Percentiles rank a stretch among this genome's conserved stretches.
Evolutionary conservation across 2,888 invertebrate species (phyloP).

Genomic region (Entomobrya proxima): DNA sequence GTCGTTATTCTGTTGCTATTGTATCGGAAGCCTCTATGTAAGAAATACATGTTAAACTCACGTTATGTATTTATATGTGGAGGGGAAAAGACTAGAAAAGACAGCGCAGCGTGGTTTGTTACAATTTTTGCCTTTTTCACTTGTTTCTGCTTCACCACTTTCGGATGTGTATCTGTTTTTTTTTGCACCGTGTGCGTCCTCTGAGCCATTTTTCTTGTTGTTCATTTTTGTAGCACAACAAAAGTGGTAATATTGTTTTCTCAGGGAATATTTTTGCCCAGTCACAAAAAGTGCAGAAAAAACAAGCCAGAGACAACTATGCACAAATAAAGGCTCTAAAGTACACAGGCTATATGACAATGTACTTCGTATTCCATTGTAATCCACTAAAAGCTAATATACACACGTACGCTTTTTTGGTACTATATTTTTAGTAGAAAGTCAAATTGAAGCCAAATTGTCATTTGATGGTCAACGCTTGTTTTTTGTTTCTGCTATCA

Average conservation of each 20-base stretch:
- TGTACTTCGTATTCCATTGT: too few species aligned
- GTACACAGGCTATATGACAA: too few species aligned
- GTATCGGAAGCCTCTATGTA: conserved; percentile 4
- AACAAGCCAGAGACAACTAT: too few species aligned
- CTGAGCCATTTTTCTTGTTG: too few species aligned
- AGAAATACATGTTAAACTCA: background rate
- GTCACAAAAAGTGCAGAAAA: too few species aligned
- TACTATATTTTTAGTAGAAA: background rate
- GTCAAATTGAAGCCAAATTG: conserved; percentile 54
- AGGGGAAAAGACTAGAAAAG: background rate
- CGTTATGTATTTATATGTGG: background rate
- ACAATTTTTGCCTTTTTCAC: background rate
- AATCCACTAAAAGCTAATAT: too few species aligned
- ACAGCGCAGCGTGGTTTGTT: background rate
- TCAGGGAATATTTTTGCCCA: too few species aligned
- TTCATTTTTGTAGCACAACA: too few species aligned
- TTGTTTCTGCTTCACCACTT: conserved; percentile 32
- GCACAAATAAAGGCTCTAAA: too few species aligned
- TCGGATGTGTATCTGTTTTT: conserved; percentile 25
- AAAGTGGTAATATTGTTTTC: too few species aligned
- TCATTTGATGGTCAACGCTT: conserved; percentile 54
- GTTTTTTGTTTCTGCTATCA: conserved; percentile 15
- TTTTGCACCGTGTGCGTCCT: too few species aligned
- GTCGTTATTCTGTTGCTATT: conserved; percentile 32
- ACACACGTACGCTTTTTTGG: background rate